These are phyloP conservation scores for Tachina lurida DNA, from an alignment of 2,888 invertebrate genomes.

Conservation along the genomic window DNA sequence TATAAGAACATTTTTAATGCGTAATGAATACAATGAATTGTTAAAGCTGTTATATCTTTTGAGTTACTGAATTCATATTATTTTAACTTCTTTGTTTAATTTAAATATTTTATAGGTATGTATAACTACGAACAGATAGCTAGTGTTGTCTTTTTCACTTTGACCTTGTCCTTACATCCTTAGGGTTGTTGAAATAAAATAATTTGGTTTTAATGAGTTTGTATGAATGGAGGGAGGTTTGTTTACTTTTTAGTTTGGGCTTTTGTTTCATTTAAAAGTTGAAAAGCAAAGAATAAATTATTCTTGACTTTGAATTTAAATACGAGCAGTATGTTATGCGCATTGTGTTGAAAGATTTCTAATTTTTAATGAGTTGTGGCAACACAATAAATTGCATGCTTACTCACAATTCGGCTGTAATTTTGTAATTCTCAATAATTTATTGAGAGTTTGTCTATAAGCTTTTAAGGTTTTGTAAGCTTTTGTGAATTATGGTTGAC, in stretches of 20 bases:
- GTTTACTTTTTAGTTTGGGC: constrained; percentile 7
- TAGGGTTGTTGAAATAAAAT: constrained; percentile 1
- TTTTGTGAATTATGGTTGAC: too few species aligned
- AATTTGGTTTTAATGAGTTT: constrained; percentile 39
- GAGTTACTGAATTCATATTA: neutral
- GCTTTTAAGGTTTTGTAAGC: too few species aligned
- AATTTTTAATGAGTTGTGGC: too few species aligned
- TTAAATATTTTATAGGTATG: neutral
- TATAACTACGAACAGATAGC: too few species aligned
- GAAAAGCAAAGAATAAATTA: neutral
- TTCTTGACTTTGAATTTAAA: constrained; percentile 2
- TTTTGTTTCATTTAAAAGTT: neutral
- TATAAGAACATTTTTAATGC: constrained; percentile 16
- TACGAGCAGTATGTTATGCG: neutral
- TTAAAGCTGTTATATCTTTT: constrained; percentile 11
- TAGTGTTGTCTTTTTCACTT: neutral
- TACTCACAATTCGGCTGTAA: too few species aligned
- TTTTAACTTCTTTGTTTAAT: constrained; percentile 6
- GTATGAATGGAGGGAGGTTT: constrained; percentile 13
- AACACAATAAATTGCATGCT: too few species aligned
- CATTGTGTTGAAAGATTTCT: neutral
- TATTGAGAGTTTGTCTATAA: too few species aligned
- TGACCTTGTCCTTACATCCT: constrained; percentile 24
- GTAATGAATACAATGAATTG: constrained; percentile 8
- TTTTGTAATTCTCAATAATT: too few species aligned